Evolutionary conservation across 2,797 vertebrate genomes (phyloP).

Genomic region (Rhynchonycteris naso): DNA sequence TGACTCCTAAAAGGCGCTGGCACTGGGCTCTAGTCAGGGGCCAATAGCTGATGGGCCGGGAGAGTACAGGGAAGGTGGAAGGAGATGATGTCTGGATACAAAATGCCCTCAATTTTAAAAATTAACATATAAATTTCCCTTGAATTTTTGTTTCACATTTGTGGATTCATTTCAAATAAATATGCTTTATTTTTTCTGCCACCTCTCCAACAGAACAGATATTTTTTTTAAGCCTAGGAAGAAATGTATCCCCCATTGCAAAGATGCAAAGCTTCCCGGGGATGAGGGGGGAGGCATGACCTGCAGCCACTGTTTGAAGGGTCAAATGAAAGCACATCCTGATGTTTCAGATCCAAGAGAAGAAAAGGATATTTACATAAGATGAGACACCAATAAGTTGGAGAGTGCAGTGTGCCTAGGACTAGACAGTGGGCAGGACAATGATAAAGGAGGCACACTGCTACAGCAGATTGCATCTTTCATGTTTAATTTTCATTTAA

Average conservation of each 20-base stretch:
- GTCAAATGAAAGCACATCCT: slow-evolving; percentile 71
- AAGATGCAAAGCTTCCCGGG: slow-evolving; percentile 22
- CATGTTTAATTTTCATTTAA: slow-evolving; percentile 69
- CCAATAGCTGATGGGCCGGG: background rate
- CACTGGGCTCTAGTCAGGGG: too few relatives aligned
- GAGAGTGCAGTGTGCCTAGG: slow-evolving; percentile 66
- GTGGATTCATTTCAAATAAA: slow-evolving; percentile 1
- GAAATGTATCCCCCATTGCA: slow-evolving; percentile 1
- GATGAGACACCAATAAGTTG: slow-evolving; percentile 51
- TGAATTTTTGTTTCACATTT: background rate
- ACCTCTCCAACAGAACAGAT: slow-evolving; percentile 18
- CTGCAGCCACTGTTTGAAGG: slow-evolving; percentile 78
- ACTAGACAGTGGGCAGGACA: slow-evolving; percentile 67
- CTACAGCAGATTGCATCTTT: slow-evolving; percentile 75
- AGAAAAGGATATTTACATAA: slow-evolving; percentile 80
- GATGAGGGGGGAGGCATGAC: slow-evolving; percentile 57
- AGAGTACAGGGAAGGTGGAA: background rate
- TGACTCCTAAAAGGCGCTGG: background rate
- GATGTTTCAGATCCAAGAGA: slow-evolving; percentile 75
- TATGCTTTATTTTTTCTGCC: slow-evolving; percentile 38
- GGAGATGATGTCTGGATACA: background rate
- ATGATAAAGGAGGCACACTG: slow-evolving; percentile 63
- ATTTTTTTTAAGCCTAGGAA: slow-evolving; percentile 4
- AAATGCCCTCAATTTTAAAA: background rate
- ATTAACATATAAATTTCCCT: background rate